These are phyloP conservation scores for Ernsta delagoae DNA, from an alignment of 2,888 invertebrate genomes.

Conservation along the genomic window DNA sequence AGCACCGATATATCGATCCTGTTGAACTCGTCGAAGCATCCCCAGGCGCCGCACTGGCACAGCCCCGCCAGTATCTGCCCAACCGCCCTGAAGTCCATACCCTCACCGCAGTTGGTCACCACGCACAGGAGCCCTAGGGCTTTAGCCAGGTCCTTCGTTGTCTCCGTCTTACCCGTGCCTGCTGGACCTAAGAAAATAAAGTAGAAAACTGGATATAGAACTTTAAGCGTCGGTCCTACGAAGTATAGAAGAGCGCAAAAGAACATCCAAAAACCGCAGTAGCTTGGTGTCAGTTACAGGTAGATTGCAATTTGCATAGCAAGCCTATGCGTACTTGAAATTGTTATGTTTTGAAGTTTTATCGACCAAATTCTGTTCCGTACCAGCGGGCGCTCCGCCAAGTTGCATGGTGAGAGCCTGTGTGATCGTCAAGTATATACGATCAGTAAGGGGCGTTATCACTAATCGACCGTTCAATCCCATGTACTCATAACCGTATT, in stretches of 20 bases:
- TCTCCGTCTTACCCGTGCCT: conserved; percentile 96
- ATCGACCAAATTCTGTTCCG: too few relatives aligned
- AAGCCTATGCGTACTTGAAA: too few relatives aligned
- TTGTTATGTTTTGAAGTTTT: too few relatives aligned
- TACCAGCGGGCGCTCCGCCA: conserved; percentile 95
- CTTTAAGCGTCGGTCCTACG: too few relatives aligned
- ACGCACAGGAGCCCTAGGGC: conserved; percentile 93
- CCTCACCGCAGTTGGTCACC: conserved; percentile 97
- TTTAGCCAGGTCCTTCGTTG: conserved; percentile 96
- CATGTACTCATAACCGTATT: conserved; percentile 98
- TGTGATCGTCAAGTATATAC: conserved; percentile 96
- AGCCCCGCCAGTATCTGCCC: conserved; percentile 89
- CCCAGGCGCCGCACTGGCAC: conserved; percentile 97
- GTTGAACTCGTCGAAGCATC: conserved; percentile 79
- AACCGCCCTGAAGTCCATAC: conserved; percentile 94
- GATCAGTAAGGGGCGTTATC: conserved; percentile 96
- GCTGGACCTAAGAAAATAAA: conserved; percentile 85
- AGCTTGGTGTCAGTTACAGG: too few relatives aligned
- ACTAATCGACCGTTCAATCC: conserved; percentile 96
- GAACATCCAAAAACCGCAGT: too few relatives aligned
- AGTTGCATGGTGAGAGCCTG: conserved; percentile 96
- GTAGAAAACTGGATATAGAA: too few relatives aligned
- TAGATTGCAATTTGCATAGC: too few relatives aligned
- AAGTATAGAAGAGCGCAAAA: too few relatives aligned
- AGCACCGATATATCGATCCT: conserved; percentile 54